A percentile compares a stretch with the other conserved stretches of the same genome.
phyloP scores from a whole-genome alignment of 2,113 vertebrate genomes.

The Corythaeola cristata region DNA sequence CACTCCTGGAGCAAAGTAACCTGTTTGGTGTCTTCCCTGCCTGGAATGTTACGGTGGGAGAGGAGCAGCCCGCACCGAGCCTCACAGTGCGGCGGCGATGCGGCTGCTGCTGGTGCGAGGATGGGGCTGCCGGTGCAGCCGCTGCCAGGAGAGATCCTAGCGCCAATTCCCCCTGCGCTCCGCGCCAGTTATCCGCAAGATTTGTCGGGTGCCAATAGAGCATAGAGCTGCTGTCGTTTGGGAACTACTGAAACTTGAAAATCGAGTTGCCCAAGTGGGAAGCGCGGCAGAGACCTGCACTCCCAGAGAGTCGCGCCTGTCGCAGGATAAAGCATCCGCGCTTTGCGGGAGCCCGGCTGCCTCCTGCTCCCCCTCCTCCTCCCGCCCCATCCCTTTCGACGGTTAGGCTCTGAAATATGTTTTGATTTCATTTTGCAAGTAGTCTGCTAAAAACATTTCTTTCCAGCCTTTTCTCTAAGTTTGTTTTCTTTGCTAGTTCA shows the following conservation, averaged over 20 bases:
- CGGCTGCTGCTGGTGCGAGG: rapidly evolving
- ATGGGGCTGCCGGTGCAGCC: rapidly evolving
- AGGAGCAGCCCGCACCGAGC: neutral
- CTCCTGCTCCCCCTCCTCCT: neutral
- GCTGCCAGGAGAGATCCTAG: neutral
- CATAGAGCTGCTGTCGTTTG: neutral
- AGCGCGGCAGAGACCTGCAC: neutral
- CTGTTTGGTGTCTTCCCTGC: conserved; percentile 36
- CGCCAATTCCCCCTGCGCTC: neutral
- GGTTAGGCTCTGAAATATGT: conserved; percentile 1
- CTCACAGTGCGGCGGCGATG: rapidly evolving
- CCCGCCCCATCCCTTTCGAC: neutral
- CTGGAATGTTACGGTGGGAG: neutral
- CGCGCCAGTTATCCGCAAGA: neutral
- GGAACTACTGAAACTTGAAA: neutral
- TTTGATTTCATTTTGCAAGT: conserved; percentile 39
- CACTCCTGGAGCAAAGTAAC: conserved; percentile 70
- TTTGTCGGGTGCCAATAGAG: neutral
- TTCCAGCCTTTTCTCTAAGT: conserved; percentile 1
- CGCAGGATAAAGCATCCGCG: neutral
- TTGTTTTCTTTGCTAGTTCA: conserved; percentile 43
- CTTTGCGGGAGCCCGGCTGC: neutral
- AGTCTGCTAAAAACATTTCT: conserved; percentile 26
- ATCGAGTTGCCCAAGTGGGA: neutral
- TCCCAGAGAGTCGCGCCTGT: neutral